These are phyloP conservation scores for Noctua pronuba DNA, from an alignment of 2,888 invertebrate genomes.

Conservation along the genomic window DNA sequence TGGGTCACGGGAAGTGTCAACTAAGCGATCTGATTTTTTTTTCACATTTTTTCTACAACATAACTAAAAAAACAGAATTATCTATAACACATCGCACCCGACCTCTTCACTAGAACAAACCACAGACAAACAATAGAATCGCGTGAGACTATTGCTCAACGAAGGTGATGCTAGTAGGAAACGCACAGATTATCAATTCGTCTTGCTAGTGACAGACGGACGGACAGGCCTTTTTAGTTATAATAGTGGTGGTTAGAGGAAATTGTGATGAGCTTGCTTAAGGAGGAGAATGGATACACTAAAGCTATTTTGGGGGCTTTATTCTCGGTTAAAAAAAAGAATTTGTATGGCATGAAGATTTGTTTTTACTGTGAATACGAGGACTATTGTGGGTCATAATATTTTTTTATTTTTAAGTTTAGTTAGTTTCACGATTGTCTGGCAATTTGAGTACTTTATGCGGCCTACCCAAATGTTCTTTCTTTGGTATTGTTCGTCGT, in stretches of 20 bases:
- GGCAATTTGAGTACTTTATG: no score
- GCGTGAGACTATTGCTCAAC: conserved; percentile 48
- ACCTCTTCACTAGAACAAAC: conserved; percentile 41
- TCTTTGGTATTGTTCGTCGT: no score
- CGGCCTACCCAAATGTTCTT: no score
- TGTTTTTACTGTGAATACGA: no score
- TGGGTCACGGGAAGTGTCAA: no score
- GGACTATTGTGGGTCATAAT: no score
- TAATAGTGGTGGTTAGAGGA: conserved; percentile 33
- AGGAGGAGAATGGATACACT: background rate
- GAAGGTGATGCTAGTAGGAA: conserved; percentile 52
- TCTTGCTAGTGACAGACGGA: conserved; percentile 14
- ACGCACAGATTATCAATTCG: conserved; percentile 54
- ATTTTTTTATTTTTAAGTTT: no score
- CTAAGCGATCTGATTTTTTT: no score
- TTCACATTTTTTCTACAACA: background rate
- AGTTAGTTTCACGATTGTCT: no score
- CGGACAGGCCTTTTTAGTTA: conserved; percentile 25
- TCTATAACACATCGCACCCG: conserved; percentile 45
- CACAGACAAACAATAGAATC: conserved; percentile 42
- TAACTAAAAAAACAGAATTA: conserved; percentile 27
- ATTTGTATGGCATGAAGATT: background rate
- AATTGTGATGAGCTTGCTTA: conserved; percentile 49
- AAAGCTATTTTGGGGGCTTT: background rate
- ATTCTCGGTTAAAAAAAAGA: background rate